These are phyloP conservation scores for Odontocolon sp. DNA, from an alignment of 2,888 invertebrate species.

Conservation along the genomic window DNA sequence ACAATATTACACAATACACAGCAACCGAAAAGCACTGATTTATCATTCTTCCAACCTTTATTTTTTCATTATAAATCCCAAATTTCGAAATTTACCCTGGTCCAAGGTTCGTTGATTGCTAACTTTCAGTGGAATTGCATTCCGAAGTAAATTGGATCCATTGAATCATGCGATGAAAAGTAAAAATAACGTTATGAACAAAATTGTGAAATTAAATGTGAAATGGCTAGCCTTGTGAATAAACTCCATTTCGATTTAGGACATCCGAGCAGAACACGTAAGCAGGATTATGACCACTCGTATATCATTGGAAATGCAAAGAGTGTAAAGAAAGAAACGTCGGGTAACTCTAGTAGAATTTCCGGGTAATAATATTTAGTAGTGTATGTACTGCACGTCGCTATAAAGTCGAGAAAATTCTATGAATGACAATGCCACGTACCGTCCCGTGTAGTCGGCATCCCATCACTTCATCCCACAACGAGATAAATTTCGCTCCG, in stretches of 20 bases:
- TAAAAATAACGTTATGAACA: not conserved
- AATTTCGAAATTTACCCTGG: not conserved
- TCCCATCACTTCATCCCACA: not conserved
- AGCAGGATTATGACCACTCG: slow-evolving; percentile 48
- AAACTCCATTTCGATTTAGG: slow-evolving; percentile 19
- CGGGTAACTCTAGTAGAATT: too few species aligned
- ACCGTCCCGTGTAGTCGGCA: not conserved
- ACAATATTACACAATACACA: slow-evolving; percentile 3
- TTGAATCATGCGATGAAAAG: slow-evolving; percentile 8
- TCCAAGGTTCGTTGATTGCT: too few species aligned
- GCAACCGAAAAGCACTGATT: slow-evolving; percentile 33
- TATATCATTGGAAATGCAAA: slow-evolving; percentile 35
- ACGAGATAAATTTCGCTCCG: too few species aligned
- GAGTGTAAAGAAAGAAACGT: too few species aligned
- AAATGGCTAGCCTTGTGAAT: not conserved
- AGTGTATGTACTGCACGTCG: slow-evolving; percentile 41
- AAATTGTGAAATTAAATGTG: not conserved
- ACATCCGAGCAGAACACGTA: slow-evolving; percentile 28
- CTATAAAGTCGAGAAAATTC: slow-evolving; percentile 37
- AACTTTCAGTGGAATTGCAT: too few species aligned
- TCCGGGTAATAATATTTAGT: too few species aligned
- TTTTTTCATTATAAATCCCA: not conserved
- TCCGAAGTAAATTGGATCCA: slow-evolving; percentile 20
- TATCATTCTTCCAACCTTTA: slow-evolving; percentile 49
- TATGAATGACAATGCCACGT: slow-evolving; percentile 50